A percentile compares a stretch with the other conserved stretches of the same genome.
These are phyloP conservation scores for Carlito syrichta DNA, from an alignment of 2,113 vertebrate species.

Conservation along the genomic window DNA sequence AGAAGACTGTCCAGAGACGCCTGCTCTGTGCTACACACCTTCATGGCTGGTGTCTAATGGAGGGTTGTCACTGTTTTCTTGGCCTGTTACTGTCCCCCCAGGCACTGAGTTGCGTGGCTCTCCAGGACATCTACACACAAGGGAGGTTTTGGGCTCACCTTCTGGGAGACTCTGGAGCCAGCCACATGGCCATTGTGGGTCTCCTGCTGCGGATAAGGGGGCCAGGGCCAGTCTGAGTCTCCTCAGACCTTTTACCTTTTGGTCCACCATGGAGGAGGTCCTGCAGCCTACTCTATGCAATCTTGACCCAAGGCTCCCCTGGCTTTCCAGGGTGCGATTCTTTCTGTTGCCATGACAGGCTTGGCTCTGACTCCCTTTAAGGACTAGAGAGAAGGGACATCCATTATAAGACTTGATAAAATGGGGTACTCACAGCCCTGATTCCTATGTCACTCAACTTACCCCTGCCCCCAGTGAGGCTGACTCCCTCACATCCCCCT, in stretches of 20 bases:
- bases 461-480: background rate
- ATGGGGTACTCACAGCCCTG: background rate
- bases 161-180: background rate
- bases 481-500: too few relatives aligned
- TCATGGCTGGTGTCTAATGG: background rate
- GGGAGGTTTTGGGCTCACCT: background rate
- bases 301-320: too few relatives aligned
- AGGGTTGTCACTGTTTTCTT: background rate
- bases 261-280: too few relatives aligned
- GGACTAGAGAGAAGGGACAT: background rate
- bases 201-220: background rate
- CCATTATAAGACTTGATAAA: background rate
- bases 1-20: background rate
- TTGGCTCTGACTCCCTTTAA: background rate
- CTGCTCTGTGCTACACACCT: background rate
- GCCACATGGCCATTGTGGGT: background rate
- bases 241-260: too few relatives aligned
- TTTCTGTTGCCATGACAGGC: background rate
- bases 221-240: background rate
- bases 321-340: background rate
- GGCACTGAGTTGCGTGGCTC: fast-evolving
- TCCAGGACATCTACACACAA: background rate
- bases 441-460: too few relatives aligned
- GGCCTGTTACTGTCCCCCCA: background rate
- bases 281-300: background rate